phyloP scores from a whole-genome alignment of 1,140 invertebrate genomes.

The Galendromus occidentalis region DNA sequence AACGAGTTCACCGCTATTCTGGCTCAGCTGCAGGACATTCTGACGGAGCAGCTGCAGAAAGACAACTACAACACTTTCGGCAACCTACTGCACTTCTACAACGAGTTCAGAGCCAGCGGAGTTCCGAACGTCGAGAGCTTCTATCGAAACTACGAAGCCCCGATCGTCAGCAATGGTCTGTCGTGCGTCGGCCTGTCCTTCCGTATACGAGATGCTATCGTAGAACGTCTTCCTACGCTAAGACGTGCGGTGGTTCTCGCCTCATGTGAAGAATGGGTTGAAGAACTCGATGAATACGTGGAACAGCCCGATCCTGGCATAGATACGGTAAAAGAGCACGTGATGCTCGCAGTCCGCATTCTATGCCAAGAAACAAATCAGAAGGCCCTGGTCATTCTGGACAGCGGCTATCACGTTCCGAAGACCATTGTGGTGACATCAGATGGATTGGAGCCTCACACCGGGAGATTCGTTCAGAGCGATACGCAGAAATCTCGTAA shows the following conservation, averaged over 20 bases:
- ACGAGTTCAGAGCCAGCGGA: conserved; percentile 22
- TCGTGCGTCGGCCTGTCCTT: conserved; percentile 66
- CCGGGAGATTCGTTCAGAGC: conserved; percentile 61
- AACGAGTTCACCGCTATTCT: conserved; percentile 43
- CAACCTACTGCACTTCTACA: conserved; percentile 41
- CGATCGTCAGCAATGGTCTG: conserved; percentile 51
- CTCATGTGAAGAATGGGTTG: conserved; percentile 58
- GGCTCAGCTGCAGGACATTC: conserved; percentile 46
- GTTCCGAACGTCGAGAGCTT: conserved; percentile 40
- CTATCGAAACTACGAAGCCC: conserved; percentile 48
- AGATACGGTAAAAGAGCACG: conserved; percentile 58
- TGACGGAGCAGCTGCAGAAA: conserved; percentile 46
- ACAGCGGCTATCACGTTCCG: conserved; percentile 72
- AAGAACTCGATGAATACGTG: conserved; percentile 19
- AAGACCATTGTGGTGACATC: conserved; percentile 64
- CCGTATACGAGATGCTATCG: conserved; percentile 10
- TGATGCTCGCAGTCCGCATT: conserved; percentile 54
- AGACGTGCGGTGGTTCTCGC: conserved; percentile 31
- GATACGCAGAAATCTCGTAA: conserved; percentile 48
- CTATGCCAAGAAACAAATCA: conserved; percentile 37
- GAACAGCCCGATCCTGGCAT: conserved; percentile 22
- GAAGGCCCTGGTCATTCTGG: conserved; percentile 50
- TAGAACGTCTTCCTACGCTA: conserved; percentile 37
- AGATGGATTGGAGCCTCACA: conserved; percentile 61
- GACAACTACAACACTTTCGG: conserved; percentile 66